Base-by-base conservation (phyloP, 2,888 invertebrate genomes). In the Ophion obscuratus region DNA sequence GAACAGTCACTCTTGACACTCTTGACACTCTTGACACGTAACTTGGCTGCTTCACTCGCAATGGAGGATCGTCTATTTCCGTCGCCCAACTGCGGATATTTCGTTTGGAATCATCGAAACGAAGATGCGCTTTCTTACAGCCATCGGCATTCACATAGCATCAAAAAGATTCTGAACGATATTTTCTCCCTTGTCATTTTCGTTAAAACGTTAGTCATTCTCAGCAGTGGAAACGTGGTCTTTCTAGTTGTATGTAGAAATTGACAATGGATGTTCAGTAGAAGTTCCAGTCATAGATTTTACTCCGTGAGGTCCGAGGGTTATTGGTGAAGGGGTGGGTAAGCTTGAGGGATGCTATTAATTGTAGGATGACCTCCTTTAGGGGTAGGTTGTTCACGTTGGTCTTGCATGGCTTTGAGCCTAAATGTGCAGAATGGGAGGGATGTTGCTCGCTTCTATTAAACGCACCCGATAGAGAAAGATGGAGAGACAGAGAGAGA, bases 281-380 rank as follows among this genome's bases (percentile, higher is more conserved):
- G 10, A 36, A 57, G 62, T 11, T 57, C 57, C 11, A 40, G 53
- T 57, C 75, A 76, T 24, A 70, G 66, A 17, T 71, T 71, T 11
- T 59, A 79, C 57, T 82, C 40, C 66, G 81, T 78, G 70, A 85
- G 75, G 81, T 47, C 71, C 53, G 66, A 71, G 66, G 57, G 64
- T 61, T 59, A 47, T 61, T 59, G 20, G 40, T 73, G 61, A 44
- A 62, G 61, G 75, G 44, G 47, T 47, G 57, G 59, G 81, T 24
- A 77, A 71, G 81, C 10, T 81, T 67, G 70, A 31, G 89, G 91
- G 92, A 92, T 91, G 90, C 93, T 92, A 94, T 93, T 94, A 94
- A 94, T 93, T 94, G 93, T 91, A 91, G 90, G 91, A 70, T 40
- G 66, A 70, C 74, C 77, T 81, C 71, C 70, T 81, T 78, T 83